phyloP scores from a whole-genome alignment of 2,113 vertebrate genomes.

The Psilopogon haemacephalus region DNA sequence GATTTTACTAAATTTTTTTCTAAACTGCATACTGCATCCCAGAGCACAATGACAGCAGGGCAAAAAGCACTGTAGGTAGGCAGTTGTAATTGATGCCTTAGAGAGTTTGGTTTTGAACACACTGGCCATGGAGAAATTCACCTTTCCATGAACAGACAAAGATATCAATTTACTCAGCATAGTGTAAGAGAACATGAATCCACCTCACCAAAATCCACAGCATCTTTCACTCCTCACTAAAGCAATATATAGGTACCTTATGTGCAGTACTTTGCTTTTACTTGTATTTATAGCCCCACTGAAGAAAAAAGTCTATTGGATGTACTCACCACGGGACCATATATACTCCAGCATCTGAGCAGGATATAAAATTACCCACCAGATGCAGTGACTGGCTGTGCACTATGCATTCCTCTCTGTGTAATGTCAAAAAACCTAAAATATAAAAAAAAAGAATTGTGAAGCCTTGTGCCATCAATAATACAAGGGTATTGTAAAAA shows the following conservation, averaged over 20 bases:
- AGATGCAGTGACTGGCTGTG: neutral
- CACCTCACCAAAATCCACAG: neutral
- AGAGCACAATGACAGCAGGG: neutral
- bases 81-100: neutral
- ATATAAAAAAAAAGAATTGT: neutral
- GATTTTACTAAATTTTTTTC: neutral
- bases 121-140: slow-evolving; percentile 4
- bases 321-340: slow-evolving; percentile 16
- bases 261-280: slow-evolving; percentile 49
- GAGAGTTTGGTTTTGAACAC: neutral
- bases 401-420: neutral
- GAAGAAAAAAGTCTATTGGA: slow-evolving; percentile 52
- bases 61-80: neutral
- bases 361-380: slow-evolving; percentile 20
- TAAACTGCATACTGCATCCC: neutral
- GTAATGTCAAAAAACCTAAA: slow-evolving; percentile 15
- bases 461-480: slow-evolving; percentile 39
- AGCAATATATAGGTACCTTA: slow-evolving; percentile 48
- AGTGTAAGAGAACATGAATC: slow-evolving; percentile 22
- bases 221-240: slow-evolving; percentile 44
- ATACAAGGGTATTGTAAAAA: slow-evolving; percentile 36
- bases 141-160: slow-evolving; percentile 35
- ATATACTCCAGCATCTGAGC: slow-evolving; percentile 34
- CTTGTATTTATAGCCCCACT: slow-evolving; percentile 57
- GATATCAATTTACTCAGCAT: slow-evolving; percentile 28